These are phyloP conservation scores for Unio pictorum DNA, from an alignment of 2,888 invertebrate genomes.

Conservation along the genomic window DNA sequence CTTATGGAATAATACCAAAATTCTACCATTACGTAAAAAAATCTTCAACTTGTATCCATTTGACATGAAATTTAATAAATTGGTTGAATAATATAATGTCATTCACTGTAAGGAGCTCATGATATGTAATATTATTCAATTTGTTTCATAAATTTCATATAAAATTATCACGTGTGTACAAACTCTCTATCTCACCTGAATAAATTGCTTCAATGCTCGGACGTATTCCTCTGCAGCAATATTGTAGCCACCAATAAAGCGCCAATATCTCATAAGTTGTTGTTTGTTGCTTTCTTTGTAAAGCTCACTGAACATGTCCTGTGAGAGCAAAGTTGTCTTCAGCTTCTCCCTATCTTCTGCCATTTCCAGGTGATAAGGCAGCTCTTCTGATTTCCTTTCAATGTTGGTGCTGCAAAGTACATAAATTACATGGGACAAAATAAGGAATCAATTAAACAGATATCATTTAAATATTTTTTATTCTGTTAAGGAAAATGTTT, in stretches of 20 bases:
- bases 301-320: constrained; percentile 38
- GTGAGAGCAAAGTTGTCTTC: constrained; percentile 24
- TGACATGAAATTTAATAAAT: too few species aligned
- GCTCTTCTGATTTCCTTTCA: constrained; percentile 42
- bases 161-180: not conserved
- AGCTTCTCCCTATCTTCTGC: constrained; percentile 30
- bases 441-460: too few species aligned
- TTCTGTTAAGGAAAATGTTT: too few species aligned
- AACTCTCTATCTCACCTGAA: constrained; percentile 15
- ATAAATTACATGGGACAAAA: not conserved
- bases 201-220: constrained; percentile 17
- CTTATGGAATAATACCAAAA: too few species aligned
- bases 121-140: too few species aligned
- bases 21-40: too few species aligned
- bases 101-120: not conserved
- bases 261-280: constrained; percentile 48
- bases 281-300: constrained; percentile 37
- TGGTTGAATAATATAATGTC: too few species aligned
- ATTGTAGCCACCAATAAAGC: constrained; percentile 39
- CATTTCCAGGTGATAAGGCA: constrained; percentile 40
- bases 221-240: constrained; percentile 30
- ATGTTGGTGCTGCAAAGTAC: constrained; percentile 27
- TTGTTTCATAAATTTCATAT: too few species aligned
- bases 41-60: too few species aligned
- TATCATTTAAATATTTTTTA: too few species aligned